These are phyloP conservation scores for Protophormia terraenovae DNA, from an alignment of 2,888 invertebrate genomes.

Conservation along the genomic window DNA sequence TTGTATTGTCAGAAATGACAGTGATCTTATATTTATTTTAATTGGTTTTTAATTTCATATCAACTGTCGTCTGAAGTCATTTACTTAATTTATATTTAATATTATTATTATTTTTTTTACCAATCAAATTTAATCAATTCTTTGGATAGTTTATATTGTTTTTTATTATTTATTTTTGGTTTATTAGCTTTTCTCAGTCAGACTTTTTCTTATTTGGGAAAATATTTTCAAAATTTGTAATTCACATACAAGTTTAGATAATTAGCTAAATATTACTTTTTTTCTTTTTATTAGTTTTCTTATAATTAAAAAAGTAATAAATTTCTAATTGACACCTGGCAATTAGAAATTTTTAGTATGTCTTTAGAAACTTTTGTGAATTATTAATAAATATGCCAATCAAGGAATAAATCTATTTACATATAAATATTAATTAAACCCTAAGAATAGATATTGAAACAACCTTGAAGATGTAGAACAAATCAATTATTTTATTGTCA, in stretches of 20 bases:
- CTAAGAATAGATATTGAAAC: too few species aligned
- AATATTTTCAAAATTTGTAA: not conserved
- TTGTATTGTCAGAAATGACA: slow-evolving; percentile 55
- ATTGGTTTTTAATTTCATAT: slow-evolving; percentile 64
- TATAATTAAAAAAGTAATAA: not conserved
- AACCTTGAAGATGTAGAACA: too few species aligned
- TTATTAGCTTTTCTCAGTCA: not conserved
- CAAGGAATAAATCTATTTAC: too few species aligned
- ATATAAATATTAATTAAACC: too few species aligned
- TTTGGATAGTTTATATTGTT: slow-evolving; percentile 4
- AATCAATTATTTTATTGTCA: too few species aligned
- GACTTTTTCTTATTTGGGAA: not conserved
- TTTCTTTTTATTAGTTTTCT: not conserved
- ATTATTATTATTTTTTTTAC: slow-evolving; percentile 5
- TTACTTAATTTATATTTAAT: slow-evolving; percentile 43
- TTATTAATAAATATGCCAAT: too few species aligned
- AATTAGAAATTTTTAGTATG: too few species aligned
- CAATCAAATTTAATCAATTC: slow-evolving; percentile 45
- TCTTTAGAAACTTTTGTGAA: too few species aligned
- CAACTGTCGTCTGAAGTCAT: slow-evolving; percentile 42
- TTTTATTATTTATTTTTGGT: not conserved
- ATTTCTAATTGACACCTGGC: too few species aligned
- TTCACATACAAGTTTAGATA: not conserved
- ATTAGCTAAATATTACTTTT: not conserved
- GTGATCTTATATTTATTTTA: slow-evolving; percentile 61